phyloP scores from a whole-genome alignment of 2,888 invertebrate species.

The Lepidochrysops patricia region DNA sequence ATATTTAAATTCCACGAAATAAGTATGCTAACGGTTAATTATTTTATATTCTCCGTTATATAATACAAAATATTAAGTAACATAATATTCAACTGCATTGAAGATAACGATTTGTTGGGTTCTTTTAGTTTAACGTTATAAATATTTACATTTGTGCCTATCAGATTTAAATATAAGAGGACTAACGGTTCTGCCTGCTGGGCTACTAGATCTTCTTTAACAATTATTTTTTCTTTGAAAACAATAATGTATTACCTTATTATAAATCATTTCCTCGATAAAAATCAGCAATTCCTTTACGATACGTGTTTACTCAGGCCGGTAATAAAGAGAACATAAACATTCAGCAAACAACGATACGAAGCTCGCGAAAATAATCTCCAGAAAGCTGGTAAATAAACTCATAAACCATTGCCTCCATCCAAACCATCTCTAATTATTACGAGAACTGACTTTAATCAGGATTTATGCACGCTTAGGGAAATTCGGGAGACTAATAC shows the following conservation, averaged over 20 bases:
- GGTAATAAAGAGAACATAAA: constrained; percentile 38
- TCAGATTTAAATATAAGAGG: too few relatives aligned
- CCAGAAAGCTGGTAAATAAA: constrained; percentile 52
- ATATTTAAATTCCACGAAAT: neutral
- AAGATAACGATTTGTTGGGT: neutral
- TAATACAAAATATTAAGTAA: neutral
- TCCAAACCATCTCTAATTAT: constrained; percentile 59
- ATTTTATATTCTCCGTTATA: neutral
- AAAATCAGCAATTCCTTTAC: constrained; percentile 25
- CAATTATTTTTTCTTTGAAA: neutral
- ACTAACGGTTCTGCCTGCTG: too few relatives aligned
- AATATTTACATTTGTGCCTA: neutral
- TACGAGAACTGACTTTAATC: constrained; percentile 52
- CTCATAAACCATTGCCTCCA: constrained; percentile 51
- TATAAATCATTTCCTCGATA: neutral
- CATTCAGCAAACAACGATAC: constrained; percentile 37
- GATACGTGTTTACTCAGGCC: constrained; percentile 38
- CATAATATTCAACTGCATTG: too few relatives aligned
- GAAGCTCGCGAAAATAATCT: constrained; percentile 49
- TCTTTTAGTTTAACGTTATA: neutral
- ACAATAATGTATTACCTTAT: neutral
- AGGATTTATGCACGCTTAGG: constrained; percentile 43
- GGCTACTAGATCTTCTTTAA: too few relatives aligned
- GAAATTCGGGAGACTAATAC: constrained; percentile 12
- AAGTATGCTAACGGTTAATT: neutral